Conservation (phyloP, 2,888 invertebrate genomes). For the Drosophila differens region DNA sequence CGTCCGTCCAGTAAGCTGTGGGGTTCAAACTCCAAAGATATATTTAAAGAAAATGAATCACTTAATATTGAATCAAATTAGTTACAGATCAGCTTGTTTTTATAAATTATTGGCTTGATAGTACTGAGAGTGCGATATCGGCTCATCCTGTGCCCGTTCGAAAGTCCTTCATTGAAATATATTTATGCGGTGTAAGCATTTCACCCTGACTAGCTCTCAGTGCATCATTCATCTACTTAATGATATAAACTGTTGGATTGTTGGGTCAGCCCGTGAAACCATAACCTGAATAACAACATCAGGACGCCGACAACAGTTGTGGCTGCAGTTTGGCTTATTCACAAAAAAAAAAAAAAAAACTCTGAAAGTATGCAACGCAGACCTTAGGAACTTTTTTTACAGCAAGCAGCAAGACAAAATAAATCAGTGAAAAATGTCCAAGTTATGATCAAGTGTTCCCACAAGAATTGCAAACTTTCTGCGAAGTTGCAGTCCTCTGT, state of each 20-base stretch:
- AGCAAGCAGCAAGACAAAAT: slow-evolving; percentile 39
- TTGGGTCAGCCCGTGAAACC: slow-evolving; percentile 45
- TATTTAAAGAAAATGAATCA: not conserved
- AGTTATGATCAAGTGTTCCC: slow-evolving; percentile 81
- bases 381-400: slow-evolving; percentile 26
- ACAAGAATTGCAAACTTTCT: slow-evolving; percentile 79
- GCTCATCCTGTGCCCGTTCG: not conserved
- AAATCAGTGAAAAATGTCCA: slow-evolving; percentile 77
- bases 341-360: slow-evolving; percentile 24
- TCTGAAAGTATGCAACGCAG: slow-evolving; percentile 41
- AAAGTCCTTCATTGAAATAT: not conserved
- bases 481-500: slow-evolving; percentile 21
- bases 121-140: not conserved
- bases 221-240: slow-evolving; percentile 21
- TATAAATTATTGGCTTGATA: not conserved
- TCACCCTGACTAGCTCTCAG: slow-evolving; percentile 16
- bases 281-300: slow-evolving; percentile 41
- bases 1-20: not conserved
- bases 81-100: not conserved
- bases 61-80: not conserved
- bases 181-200: slow-evolving; percentile 16
- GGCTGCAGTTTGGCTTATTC: slow-evolving; percentile 20
- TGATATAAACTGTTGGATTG: slow-evolving; percentile 11
- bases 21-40: not conserved
- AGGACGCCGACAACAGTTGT: slow-evolving; percentile 6